Base-by-base conservation (phyloP, 1,140 invertebrate species). In the Proales similis region DNA sequence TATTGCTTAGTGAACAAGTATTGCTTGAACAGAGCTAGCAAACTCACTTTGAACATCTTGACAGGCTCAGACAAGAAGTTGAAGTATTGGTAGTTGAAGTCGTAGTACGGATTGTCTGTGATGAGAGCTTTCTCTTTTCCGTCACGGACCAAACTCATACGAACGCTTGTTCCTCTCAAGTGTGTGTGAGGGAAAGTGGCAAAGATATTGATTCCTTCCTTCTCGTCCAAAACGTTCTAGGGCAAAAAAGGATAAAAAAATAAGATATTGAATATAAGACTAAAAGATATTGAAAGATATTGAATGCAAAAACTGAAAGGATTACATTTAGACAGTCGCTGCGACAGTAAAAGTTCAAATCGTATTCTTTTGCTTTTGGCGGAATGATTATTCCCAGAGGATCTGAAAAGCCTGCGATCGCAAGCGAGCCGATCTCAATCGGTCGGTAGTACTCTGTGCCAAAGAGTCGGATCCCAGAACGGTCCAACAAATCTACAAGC, bases 31-130 rank as follows among this genome's bases (percentile, higher is more conserved):
- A n/a, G n/a, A n/a, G n/a, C n/a, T n/a, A n/a, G n/a, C n/a, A n/a
- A n/a, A n/a, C n/a, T n/a, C n/a, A 57, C 51, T 19, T 57, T 57
- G 39, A 29, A 42, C 12, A 57, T 20, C 2, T n/a, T 26, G 19
- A 57, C 51, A n/a, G 51, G 51, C 19, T 57, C 45, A 7, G 12
- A 17, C 24, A 57, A 57, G 45, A 57, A 57, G 32, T 57, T 57
- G 4, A 30, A 42, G 30, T 43, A 42, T 57, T 57, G 51, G 45
- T 57, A 42, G 11, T 57, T 57, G 32, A 57, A 57, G 22, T 42
- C 36, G 32, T 42, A 57, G 24, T 42, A 57, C 45, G 39, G 39
- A 42, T 57, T 57, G 24, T 42, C 45, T 0, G 51, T 42, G 11
- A 57, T 27, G 45, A 42, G 45, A 11, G 33, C 51, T 6, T 42